A percentile compares a stretch with the other conserved stretches of the same genome.
Evolutionary conservation across 1,140 invertebrate species (phyloP).

Genomic region (Drosophila arizonae): DNA sequence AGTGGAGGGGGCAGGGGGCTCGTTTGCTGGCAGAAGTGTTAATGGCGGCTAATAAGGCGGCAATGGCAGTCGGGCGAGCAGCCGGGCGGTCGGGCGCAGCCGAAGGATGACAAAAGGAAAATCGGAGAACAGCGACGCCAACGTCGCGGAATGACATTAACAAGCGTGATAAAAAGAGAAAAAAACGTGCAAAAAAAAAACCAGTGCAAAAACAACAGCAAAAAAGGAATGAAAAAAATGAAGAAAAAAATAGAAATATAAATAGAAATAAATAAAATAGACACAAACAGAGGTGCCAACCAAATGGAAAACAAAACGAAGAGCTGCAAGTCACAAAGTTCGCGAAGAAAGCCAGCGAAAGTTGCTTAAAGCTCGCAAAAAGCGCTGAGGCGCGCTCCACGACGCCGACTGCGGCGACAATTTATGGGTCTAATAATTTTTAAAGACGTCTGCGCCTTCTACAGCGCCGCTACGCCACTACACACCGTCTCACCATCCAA

Average conservation of each 20-base stretch:
- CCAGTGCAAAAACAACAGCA: conserved; percentile 11
- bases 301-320: conserved; percentile 21
- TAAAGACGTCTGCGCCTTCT: conserved; percentile 30
- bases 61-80: conserved; percentile 46
- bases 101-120: conserved; percentile 16
- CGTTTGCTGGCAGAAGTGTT: conserved; percentile 63
- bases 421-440: conserved; percentile 44
- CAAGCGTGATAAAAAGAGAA: conserved; percentile 70
- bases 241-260: background rate
- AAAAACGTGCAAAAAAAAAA: conserved; percentile 27
- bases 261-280: background rate
- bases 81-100: background rate
- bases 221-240: background rate
- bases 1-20: background rate
- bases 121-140: conserved; percentile 25
- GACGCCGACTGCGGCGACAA: conserved; percentile 17
- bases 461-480: background rate
- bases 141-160: conserved; percentile 63
- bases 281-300: conserved; percentile 29
- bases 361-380: conserved; percentile 43
- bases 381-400: background rate
- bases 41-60: conserved; percentile 74
- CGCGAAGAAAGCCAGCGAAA: conserved; percentile 36
- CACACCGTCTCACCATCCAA: too few species aligned
- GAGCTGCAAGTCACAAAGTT: conserved; percentile 23